Base-by-base conservation (phyloP, 1,140 invertebrate species). In the Drosophila bipectinata region DNA sequence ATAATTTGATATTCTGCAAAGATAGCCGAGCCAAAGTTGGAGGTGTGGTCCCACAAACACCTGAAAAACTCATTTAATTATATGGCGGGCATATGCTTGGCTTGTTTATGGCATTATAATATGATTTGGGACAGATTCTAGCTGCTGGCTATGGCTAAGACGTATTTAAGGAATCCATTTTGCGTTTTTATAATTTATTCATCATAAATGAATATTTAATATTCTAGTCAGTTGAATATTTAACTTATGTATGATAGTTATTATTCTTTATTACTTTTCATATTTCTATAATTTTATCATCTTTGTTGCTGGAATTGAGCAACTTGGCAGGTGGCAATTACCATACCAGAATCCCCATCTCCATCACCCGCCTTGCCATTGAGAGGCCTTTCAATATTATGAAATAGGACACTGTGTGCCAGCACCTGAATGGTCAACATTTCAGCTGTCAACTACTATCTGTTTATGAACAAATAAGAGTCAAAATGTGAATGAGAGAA, bases 301-400 rank as follows among this genome's bases (percentile, higher is more conserved):
- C 21, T 73, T 47, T 45, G 28, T 55, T 61, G 53, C 66, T 74
- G 44, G 55, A 60, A 83, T 80, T 73, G 60, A 74, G 45, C 61
- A 79, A 76, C 64, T 45, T 83, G 82, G 69, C 82, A 85, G 64
- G 74, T 64, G 55, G 64, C 82, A 85, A 85, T 88, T 88, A 76
- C 66, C 71, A 72, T 85, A 82, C 55, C 69, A 81, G 49, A 77
- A 62, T 28, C 6, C 26, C 26, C 10, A 71, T 67, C 39, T 58
- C 57, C 60, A 57, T 49, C 52, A 48, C 48, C 52, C 49, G 12
- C 39, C n/a, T 28, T 53, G 41, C 78, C 81, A 85, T 88, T 85
- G 83, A 85, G 75, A 87, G 78, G 82, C 75, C 82, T 85, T 88
- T 87, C 74, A 75, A 87, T 85, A 69, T 85, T 87, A 39, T 79